These are phyloP conservation scores for Microctonus brassicae DNA, from an alignment of 2,888 invertebrate genomes.

Conservation along the genomic window DNA sequence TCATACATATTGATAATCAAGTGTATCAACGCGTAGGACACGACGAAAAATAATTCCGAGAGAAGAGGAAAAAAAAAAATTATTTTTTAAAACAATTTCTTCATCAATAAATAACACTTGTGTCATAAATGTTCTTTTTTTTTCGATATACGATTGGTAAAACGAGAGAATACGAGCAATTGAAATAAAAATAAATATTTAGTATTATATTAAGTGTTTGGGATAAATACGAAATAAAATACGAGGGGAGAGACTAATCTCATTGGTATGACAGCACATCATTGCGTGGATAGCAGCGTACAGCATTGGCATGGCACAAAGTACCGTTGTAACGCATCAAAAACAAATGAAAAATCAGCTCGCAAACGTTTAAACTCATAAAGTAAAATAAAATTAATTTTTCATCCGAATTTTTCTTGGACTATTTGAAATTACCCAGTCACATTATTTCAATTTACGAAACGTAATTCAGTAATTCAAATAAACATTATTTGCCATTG, in stretches of 20 bases:
- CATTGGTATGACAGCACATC: constrained; percentile 70
- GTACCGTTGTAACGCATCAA: constrained; percentile 53
- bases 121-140: too few species aligned
- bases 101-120: not conserved
- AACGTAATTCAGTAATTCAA: not conserved
- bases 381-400: constrained; percentile 27
- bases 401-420: not conserved
- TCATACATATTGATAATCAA: not conserved
- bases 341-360: constrained; percentile 24
- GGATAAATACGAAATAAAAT: constrained; percentile 32
- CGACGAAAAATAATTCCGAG: constrained; percentile 5
- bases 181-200: not conserved
- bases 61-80: not conserved
- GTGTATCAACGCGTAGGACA: constrained; percentile 25
- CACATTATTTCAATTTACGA: not conserved
- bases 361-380: constrained; percentile 2
- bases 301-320: constrained; percentile 55
- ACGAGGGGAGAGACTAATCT: constrained; percentile 52
- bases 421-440: not conserved
- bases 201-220: constrained; percentile 31
- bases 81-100: too few species aligned
- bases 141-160: too few species aligned
- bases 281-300: constrained; percentile 66
- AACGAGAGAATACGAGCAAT: not conserved
- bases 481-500: constrained; percentile 1